Evolutionary conservation across 2,888 invertebrate species (phyloP), one percentile per base, ranked within the genome.

Genomic region (Nomada goodeniana): DNA sequence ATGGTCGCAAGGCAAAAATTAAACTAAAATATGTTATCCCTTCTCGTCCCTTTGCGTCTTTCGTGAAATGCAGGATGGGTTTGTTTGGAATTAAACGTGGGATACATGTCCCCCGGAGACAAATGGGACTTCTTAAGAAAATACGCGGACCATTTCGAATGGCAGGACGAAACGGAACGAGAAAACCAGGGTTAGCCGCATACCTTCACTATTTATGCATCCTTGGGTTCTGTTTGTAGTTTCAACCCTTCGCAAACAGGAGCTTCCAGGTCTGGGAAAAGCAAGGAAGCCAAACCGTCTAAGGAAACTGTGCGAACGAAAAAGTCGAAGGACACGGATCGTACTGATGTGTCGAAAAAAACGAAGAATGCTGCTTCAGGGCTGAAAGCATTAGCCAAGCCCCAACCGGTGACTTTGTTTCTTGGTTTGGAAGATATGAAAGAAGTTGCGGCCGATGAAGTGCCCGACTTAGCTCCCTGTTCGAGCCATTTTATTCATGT

Each of bases 401-500:
- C 86, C 1, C 75, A 65, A 59, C 88, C 90, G 3, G 78, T 79
- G 10, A 75, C 71, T 9, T 57, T 91, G 15, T 88, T 88, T 74
- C 72, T 91, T 18, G 84, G 82, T 9, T 68, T 89, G 23, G 65
- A 72, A 2, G 85, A 90, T 18, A 86, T 72, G 78, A 87, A 77
- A 57, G 84, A 79, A 61, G 65, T 87, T 1, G 63, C 73, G 36
- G 82, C 80, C n/a, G 83, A 89, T 10, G 80, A 68, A 26, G 85
- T 92, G 29, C 91, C 91, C 11, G 92, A 93, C 55, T 78, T 93
- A n/a, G 86, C 93, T 2, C 92, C 92, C 2, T 93, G 92, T 57
- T 93, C 91, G 91, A 88, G 87, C 63, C 94, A 94, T 82, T 86
- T 90, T 23, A 88, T 94, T 76, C 88, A 94, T 50, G 89, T 94